A percentile compares a stretch with the other conserved stretches of the same genome.
phyloP scores from a whole-genome alignment of 2,888 invertebrate genomes.

The Ennomos fuscantarius region DNA sequence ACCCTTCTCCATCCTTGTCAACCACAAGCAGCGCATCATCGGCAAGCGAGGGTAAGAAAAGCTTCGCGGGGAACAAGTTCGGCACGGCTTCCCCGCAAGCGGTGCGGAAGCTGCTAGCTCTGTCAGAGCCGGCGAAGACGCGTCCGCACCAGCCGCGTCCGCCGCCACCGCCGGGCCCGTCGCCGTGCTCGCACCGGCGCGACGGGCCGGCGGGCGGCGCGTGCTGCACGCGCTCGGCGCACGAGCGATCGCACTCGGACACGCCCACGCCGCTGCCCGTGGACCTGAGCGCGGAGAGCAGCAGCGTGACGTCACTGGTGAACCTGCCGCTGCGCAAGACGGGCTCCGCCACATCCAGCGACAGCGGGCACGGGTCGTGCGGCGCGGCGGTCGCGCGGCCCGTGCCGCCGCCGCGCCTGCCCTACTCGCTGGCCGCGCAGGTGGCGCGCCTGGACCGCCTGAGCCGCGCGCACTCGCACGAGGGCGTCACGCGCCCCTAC shows the following conservation, averaged over 20 bases:
- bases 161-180: constrained; percentile 87
- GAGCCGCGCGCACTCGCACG: constrained; percentile 94
- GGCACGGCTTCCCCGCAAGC: constrained; percentile 98
- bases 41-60: constrained; percentile 90
- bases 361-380: constrained; percentile 94
- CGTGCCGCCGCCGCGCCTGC: constrained; percentile 88
- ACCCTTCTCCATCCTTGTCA: constrained; percentile 96
- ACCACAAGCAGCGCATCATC: constrained; percentile 96
- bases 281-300: constrained; percentile 96
- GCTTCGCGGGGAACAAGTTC: constrained; percentile 88
- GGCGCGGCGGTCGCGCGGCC: constrained; percentile 80
- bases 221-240: constrained; percentile 87
- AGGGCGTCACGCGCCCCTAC: constrained; percentile 92
- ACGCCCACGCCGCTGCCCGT: constrained; percentile 94
- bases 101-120: constrained; percentile 96
- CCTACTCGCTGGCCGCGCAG: constrained; percentile 94
- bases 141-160: constrained; percentile 94
- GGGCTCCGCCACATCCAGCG: constrained; percentile 96
- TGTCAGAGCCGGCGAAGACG: constrained; percentile 95
- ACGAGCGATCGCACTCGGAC: constrained; percentile 96
- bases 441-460: constrained; percentile 93
- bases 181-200: constrained; percentile 87
- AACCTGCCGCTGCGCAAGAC: constrained; percentile 95
- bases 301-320: constrained; percentile 96
- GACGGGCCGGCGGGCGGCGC: constrained; percentile 78